Evolutionary conservation across 2,797 vertebrate species (phyloP).

Genomic region (Sebastiscus albofasciatus): DNA sequence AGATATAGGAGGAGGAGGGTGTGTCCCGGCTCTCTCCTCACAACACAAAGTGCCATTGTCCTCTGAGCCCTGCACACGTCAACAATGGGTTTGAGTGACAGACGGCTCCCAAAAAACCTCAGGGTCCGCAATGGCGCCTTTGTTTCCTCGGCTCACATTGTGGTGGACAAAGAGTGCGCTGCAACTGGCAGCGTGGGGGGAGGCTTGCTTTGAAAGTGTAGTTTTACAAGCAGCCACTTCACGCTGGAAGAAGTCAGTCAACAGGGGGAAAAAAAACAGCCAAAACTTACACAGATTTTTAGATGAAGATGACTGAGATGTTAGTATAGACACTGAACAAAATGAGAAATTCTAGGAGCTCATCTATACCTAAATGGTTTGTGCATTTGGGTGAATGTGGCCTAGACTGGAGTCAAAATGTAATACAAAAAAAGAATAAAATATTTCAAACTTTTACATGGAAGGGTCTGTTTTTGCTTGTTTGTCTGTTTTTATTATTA

Average conservation of each 20-base stretch:
- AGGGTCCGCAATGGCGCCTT: conserved; percentile 73
- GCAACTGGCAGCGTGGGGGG: conserved; percentile 57
- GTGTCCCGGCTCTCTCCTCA: conserved; percentile 56
- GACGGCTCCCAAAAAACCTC: conserved; percentile 71
- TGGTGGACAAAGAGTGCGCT: conserved; percentile 72
- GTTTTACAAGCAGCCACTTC: conserved; percentile 63
- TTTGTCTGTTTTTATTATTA: background rate
- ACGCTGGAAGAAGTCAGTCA: conserved; percentile 25
- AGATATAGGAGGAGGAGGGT: conserved; percentile 56
- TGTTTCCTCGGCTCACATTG: conserved; percentile 72
- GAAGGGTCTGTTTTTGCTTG: background rate
- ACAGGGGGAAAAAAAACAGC: background rate
- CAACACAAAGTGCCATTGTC: conserved; percentile 78
- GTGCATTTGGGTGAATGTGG: background rate
- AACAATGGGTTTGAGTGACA: conserved; percentile 83
- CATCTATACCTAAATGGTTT: background rate
- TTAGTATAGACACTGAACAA: background rate
- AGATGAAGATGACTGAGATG: background rate
- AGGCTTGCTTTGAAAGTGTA: conserved; percentile 53
- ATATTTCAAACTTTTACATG: background rate
- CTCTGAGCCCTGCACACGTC: conserved; percentile 69
- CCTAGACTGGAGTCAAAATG: background rate
- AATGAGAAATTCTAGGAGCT: background rate
- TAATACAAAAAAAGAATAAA: background rate
- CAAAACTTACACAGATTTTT: conserved; percentile 12